phyloP scores from a whole-genome alignment of 2,113 vertebrate species.

The Climacteris rufus region DNA sequence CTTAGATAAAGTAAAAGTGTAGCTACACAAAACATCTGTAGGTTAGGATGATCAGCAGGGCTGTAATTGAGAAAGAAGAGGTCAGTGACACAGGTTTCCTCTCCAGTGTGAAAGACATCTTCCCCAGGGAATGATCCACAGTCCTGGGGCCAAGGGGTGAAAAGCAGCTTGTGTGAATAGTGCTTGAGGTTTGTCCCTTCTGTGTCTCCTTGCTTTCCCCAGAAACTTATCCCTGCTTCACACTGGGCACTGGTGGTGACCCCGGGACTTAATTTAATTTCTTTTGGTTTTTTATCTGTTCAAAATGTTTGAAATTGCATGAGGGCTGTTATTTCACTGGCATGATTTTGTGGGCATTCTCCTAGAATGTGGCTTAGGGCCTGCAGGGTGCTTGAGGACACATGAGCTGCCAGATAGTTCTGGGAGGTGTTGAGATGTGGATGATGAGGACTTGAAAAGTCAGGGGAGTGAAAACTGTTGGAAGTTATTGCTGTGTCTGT shows the following conservation, averaged over 20 bases:
- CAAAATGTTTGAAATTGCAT: neutral
- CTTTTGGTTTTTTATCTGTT: neutral
- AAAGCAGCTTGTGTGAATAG: neutral
- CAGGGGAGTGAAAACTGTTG: neutral
- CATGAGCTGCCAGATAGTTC: neutral
- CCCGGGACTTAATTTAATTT: neutral
- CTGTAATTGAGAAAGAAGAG: neutral
- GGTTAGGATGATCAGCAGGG: neutral
- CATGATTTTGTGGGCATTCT: neutral
- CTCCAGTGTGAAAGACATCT: neutral
- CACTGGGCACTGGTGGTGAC: neutral
- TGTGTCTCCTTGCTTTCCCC: neutral
- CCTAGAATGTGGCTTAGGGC: neutral
- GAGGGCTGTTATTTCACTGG: neutral
- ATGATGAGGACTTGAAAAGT: neutral
- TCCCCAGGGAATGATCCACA: neutral
- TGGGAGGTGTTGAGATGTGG: neutral
- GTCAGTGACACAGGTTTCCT: conserved; percentile 6
- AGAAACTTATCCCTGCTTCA: neutral
- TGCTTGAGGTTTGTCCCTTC: neutral
- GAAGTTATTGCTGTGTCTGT: neutral
- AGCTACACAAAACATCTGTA: neutral
- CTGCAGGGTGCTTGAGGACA: neutral
- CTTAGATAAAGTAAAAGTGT: neutral
- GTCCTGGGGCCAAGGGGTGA: neutral